Percentiles rank a stretch among this genome's conserved stretches.
Evolutionary conservation across 2,113 vertebrate species (phyloP).

Genomic region (Talpa occidentalis): DNA sequence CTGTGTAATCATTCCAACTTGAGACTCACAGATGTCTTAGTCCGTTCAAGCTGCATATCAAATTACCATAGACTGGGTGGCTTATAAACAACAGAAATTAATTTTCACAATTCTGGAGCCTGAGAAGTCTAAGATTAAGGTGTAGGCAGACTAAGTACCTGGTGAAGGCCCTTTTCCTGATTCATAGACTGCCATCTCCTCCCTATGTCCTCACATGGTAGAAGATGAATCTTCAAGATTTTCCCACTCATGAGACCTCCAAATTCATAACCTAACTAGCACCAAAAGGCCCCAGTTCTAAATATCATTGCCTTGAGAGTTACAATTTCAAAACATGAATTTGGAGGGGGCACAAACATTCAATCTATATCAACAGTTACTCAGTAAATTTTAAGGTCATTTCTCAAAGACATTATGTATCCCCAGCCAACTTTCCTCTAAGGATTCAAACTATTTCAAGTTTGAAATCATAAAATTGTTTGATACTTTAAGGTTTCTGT

Average conservation of each 20-base stretch:
- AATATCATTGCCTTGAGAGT: not conserved
- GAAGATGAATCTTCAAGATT: not conserved
- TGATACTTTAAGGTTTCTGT: slow-evolving; percentile 30
- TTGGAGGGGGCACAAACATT: not conserved
- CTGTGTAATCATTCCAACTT: not conserved
- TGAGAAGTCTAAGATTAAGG: not conserved
- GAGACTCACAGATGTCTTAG: not conserved
- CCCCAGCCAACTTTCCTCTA: not conserved
- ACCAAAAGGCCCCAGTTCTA: not conserved
- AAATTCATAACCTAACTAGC: not conserved
- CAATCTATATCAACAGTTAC: not conserved
- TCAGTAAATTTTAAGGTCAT: slow-evolving; percentile 1
- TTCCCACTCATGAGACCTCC: not conserved
- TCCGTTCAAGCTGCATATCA: not conserved
- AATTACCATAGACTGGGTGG: not conserved
- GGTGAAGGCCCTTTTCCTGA: not conserved
- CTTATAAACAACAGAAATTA: not conserved
- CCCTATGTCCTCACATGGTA: not conserved
- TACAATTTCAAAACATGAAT: not conserved
- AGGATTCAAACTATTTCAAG: not conserved
- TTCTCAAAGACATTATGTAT: not conserved
- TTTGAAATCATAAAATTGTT: not conserved
- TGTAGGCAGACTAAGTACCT: not conserved
- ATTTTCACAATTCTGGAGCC: not conserved
- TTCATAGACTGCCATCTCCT: not conserved